phyloP scores from a whole-genome alignment of 2,797 vertebrate genomes.

The Serranus cabrilla region DNA sequence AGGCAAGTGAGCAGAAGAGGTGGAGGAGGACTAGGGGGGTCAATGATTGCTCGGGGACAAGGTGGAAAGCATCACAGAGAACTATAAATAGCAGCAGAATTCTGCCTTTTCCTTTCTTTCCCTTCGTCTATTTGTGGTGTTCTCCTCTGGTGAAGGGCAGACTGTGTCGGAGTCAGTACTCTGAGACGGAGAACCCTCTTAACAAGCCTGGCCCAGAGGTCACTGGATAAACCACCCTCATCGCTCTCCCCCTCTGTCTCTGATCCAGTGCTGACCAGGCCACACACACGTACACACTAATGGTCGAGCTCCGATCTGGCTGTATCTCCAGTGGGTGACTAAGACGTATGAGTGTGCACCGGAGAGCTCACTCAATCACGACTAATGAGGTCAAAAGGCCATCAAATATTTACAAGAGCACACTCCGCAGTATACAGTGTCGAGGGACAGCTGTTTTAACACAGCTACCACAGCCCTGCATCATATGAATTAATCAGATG shows the following conservation, averaged over 20 bases:
- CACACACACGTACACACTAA: conserved; percentile 63
- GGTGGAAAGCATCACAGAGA: conserved; percentile 54
- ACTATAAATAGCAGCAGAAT: conserved; percentile 70
- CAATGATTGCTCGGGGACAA: conserved; percentile 72
- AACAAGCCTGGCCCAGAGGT: conserved; percentile 76
- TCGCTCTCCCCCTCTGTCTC: conserved; percentile 55
- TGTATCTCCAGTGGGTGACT: conserved; percentile 70
- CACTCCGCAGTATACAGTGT: conserved; percentile 68
- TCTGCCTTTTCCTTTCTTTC: conserved; percentile 34
- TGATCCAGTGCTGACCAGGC: conserved; percentile 69
- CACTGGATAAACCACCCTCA: conserved; percentile 68
- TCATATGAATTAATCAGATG: conserved; percentile 70
- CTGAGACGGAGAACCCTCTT: conserved; percentile 66
- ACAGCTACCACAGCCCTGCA: conserved; percentile 35
- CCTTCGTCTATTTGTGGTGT: conserved; percentile 44
- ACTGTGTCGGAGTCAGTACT: conserved; percentile 51
- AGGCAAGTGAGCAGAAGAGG: conserved; percentile 62
- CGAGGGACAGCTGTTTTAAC: conserved; percentile 61
- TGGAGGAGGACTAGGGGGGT: conserved; percentile 57
- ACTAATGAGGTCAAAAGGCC: conserved; percentile 85
- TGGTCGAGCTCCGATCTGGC: conserved; percentile 47
- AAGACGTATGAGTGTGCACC: conserved; percentile 75
- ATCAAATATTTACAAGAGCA: conserved; percentile 84
- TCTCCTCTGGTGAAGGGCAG: conserved; percentile 71
- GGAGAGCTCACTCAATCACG: conserved; percentile 78